Evolutionary conservation across 2,888 invertebrate genomes (phyloP).

Genomic region (Brenthis hecate): DNA sequence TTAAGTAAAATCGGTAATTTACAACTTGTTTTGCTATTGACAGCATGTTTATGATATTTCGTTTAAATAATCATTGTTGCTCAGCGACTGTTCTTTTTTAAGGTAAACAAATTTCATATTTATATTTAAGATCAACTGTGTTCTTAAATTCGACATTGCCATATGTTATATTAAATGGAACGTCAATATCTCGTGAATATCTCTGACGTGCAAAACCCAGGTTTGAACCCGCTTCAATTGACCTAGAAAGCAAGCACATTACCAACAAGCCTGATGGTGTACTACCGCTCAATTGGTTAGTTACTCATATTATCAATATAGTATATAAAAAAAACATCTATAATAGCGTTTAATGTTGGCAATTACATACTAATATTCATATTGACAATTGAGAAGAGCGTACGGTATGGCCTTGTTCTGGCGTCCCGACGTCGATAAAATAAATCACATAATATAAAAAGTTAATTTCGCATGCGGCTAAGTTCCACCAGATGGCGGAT

Average conservation of each 20-base stretch:
- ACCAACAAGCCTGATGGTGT: too few species aligned
- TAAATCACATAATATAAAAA: slow-evolving; percentile 61
- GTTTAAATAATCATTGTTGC: slow-evolving; percentile 23
- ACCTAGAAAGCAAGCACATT: not conserved
- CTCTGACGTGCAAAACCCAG: too few species aligned
- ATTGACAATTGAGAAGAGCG: slow-evolving; percentile 46
- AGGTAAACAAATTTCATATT: slow-evolving; percentile 2
- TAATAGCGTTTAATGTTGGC: slow-evolving; percentile 34
- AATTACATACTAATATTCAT: slow-evolving; percentile 15
- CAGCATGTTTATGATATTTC: slow-evolving; percentile 26
- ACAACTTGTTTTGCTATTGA: slow-evolving; percentile 52
- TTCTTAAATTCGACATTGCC: not conserved
- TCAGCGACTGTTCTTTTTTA: not conserved
- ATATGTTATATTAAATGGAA: not conserved
- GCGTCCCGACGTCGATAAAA: slow-evolving; percentile 57
- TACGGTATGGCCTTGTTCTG: slow-evolving; percentile 58
- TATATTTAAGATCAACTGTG: not conserved
- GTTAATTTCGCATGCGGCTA: slow-evolving; percentile 59
- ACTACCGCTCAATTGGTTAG: not conserved
- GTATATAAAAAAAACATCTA: slow-evolving; percentile 2
- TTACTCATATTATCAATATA: slow-evolving; percentile 6
- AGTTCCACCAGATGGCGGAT: slow-evolving; percentile 54
- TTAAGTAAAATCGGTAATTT: slow-evolving; percentile 55
- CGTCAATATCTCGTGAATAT: not conserved
- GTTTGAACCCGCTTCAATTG: too few species aligned